Percentiles rank a stretch among this genome's conserved stretches.
Evolutionary conservation across 2,113 vertebrate species (phyloP).

Genomic region (Lophura nycthemera): DNA sequence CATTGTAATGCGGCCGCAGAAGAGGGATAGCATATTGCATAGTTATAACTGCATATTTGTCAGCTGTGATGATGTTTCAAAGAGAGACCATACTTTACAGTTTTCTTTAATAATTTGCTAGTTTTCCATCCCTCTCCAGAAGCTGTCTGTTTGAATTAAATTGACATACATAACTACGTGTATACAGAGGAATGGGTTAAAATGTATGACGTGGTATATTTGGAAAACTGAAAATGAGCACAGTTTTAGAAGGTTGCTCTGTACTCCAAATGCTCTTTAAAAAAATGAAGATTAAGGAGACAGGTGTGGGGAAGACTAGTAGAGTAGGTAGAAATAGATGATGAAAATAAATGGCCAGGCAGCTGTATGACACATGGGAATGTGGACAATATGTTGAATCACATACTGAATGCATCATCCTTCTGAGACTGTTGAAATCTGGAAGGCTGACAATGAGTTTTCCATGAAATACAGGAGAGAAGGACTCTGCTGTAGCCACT

Average conservation of each 20-base stretch:
- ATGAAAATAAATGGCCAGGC: not conserved
- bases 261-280: not conserved
- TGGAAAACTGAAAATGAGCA: not conserved
- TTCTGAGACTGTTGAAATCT: not conserved
- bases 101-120: not conserved
- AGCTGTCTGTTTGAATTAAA: not conserved
- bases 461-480: not conserved
- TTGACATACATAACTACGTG: not conserved
- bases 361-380: not conserved
- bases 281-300: not conserved
- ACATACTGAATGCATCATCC: not conserved
- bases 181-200: not conserved
- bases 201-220: not conserved
- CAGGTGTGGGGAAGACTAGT: not conserved
- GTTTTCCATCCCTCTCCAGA: not conserved
- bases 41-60: not conserved
- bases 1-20: not conserved
- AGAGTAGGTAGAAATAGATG: not conserved
- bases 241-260: not conserved
- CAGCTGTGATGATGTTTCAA: not conserved
- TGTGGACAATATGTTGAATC: fast-evolving
- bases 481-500: not conserved
- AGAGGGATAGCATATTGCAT: not conserved
- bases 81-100: not conserved
- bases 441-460: not conserved